Percentiles rank a stretch among this genome's conserved stretches.
These are phyloP conservation scores for Todiramphus chloris DNA, from an alignment of 2,113 vertebrate species.

Conservation along the genomic window DNA sequence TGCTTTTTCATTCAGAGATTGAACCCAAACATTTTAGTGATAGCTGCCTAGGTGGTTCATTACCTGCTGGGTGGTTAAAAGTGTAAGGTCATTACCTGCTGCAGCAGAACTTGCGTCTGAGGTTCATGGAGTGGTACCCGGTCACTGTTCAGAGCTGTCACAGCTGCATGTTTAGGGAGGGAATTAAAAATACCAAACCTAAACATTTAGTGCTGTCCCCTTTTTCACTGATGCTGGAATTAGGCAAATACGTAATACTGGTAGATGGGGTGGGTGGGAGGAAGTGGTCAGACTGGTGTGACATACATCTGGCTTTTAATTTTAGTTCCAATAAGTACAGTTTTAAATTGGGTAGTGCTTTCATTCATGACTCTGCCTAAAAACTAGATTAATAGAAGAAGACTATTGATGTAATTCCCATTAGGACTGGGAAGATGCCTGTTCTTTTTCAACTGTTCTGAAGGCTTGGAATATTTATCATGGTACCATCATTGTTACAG, in stretches of 20 bases:
- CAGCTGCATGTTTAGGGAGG: not conserved
- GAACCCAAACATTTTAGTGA: not conserved
- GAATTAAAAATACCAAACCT: not conserved
- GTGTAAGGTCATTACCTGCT: not conserved
- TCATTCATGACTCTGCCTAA: not conserved
- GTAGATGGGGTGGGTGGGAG: not conserved
- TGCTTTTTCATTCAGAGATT: not conserved
- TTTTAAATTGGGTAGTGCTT: not conserved
- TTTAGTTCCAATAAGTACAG: not conserved
- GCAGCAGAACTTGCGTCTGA: not conserved
- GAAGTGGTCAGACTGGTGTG: not conserved
- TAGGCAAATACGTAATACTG: not conserved
- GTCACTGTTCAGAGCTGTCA: not conserved
- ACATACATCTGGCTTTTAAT: not conserved
- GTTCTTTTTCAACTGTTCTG: not conserved
- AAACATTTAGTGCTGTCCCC: not conserved
- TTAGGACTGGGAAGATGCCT: not conserved
- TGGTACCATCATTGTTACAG: not conserved
- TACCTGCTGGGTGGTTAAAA: not conserved
- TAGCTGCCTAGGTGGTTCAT: not conserved
- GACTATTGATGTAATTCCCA: not conserved
- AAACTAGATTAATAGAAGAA: not conserved
- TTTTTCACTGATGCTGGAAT: not conserved
- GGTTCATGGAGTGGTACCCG: not conserved
- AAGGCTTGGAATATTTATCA: not conserved